phyloP scores from a whole-genome alignment of 1,140 invertebrate genomes.

The Apis dorsata region DNA sequence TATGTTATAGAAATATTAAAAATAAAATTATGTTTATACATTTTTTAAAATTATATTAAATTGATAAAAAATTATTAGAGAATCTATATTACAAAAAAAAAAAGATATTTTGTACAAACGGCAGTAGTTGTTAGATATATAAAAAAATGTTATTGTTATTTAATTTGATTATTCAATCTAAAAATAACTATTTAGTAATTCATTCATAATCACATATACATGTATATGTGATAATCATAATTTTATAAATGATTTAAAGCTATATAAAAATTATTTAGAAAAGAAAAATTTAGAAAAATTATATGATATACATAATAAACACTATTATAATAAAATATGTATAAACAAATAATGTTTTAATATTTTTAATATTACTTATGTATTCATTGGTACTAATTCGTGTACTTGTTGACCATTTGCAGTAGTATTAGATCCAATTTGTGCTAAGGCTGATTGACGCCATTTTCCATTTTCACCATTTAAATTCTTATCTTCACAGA shows the following conservation, averaged over 20 bases:
- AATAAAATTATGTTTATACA: constrained; percentile 6
- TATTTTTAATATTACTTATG: constrained; percentile 57
- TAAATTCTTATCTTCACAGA: constrained; percentile 90
- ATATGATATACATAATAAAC: background rate
- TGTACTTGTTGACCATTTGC: constrained; percentile 76
- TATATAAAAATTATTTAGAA: constrained; percentile 21
- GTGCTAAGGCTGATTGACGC: constrained; percentile 83
- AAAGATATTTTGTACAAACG: constrained; percentile 1
- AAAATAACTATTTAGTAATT: background rate
- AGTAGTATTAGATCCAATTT: constrained; percentile 76
- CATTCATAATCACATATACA: constrained; percentile 6
- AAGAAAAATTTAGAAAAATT: constrained; percentile 8
- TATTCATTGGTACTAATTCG: constrained; percentile 75
- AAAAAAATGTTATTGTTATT: background rate
- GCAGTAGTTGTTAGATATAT: constrained; percentile 13
- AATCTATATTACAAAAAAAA: background rate
- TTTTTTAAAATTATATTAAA: constrained; percentile 5
- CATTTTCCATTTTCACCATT: constrained; percentile 84
- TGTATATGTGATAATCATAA: background rate
- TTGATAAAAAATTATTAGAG: constrained; percentile 1
- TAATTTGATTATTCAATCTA: too few relatives aligned
- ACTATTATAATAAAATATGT: constrained; percentile 15
- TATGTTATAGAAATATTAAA: background rate
- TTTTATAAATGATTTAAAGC: constrained; percentile 24
- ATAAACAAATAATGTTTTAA: constrained; percentile 35